These are phyloP conservation scores for Coluber constrictor DNA, from an alignment of 2,797 vertebrate species.

Conservation along the genomic window DNA sequence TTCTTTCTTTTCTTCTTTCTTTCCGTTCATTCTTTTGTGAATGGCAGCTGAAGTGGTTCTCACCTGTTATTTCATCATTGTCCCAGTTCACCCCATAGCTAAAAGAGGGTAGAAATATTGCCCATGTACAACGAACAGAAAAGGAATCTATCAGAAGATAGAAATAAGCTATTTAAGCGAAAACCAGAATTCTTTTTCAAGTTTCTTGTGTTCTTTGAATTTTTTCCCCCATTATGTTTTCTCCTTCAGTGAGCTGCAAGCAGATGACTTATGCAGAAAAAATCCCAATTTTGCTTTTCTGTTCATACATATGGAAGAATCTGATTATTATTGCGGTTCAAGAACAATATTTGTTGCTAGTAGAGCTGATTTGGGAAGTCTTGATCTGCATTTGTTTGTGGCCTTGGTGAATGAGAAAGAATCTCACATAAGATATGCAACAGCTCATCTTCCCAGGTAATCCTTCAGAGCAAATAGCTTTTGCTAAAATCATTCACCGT, in stretches of 20 bases:
- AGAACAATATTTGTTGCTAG: neutral
- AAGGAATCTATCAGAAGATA: neutral
- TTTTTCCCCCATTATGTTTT: neutral
- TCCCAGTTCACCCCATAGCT: neutral
- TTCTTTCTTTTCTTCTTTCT: neutral
- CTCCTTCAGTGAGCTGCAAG: neutral
- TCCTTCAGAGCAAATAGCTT: neutral
- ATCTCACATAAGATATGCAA: neutral
- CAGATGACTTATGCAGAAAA: neutral
- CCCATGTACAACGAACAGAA: neutral
- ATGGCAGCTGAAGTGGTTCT: neutral
- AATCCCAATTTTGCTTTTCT: neutral
- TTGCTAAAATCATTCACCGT: neutral
- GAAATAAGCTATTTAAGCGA: neutral
- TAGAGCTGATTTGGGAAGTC: neutral
- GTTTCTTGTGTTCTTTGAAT: neutral
- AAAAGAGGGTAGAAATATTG: neutral
- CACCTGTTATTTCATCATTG: slow-evolving; percentile 1
- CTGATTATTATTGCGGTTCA: neutral
- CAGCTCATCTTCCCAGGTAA: neutral
- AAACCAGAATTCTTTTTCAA: neutral
- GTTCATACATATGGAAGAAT: neutral
- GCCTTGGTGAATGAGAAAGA: neutral
- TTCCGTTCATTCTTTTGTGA: neutral
- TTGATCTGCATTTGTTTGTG: neutral